Evolutionary conservation across 92 coral and sea anemone species (phyloP).

Genomic region (Nematostella vectensis): DNA sequence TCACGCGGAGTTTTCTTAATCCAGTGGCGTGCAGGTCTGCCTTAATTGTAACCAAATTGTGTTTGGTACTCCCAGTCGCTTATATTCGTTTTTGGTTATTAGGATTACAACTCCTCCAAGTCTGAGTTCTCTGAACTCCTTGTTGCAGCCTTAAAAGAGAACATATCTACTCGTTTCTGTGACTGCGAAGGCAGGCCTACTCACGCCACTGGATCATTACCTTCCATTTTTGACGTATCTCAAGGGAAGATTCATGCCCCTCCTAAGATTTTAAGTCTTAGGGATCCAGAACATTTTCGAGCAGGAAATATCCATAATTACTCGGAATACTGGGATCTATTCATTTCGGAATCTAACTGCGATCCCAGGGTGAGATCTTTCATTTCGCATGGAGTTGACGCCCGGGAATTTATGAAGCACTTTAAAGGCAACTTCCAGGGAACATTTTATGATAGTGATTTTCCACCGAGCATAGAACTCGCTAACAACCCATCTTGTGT

Average conservation of each 20-base stretch:
- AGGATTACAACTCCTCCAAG: not conserved
- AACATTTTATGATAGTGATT: constrained; percentile 1
- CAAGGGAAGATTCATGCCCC: constrained; percentile 1
- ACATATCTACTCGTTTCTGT: not conserved
- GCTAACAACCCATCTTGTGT: constrained; percentile 2
- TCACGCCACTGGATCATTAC: not conserved
- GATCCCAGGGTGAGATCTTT: not conserved
- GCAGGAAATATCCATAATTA: not conserved
- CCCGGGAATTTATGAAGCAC: not conserved
- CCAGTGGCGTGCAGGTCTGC: constrained; percentile 7
- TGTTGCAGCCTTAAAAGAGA: not conserved
- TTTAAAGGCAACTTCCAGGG: constrained; percentile 2
- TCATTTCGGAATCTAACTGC: constrained; percentile 1
- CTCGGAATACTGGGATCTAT: not conserved
- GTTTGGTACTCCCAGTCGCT: not conserved
- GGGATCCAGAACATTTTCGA: not conserved
- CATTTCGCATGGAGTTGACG: not conserved
- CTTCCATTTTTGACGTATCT: not conserved
- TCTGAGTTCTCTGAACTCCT: not conserved
- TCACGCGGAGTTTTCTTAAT: not conserved
- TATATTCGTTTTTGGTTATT: not conserved
- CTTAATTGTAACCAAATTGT: not conserved
- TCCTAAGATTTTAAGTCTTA: not conserved
- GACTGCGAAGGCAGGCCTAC: constrained; percentile 6
- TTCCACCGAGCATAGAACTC: not conserved